A percentile compares a stretch with the other conserved stretches of the same genome.
These are phyloP conservation scores for Cebus imitator DNA, from an alignment of 2,113 vertebrate genomes.

Conservation along the genomic window DNA sequence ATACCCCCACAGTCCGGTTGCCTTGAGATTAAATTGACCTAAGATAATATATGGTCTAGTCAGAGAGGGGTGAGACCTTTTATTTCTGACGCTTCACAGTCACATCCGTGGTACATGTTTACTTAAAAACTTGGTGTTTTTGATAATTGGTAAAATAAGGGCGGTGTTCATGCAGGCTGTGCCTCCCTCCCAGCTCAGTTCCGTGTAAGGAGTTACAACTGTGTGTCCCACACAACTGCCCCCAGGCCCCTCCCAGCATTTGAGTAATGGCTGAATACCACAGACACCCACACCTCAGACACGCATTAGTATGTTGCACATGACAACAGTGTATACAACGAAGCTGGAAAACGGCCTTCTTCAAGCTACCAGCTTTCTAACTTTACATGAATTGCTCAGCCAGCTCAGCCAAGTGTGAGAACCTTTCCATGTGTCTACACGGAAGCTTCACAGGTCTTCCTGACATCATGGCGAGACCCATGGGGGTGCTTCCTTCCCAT, in stretches of 20 bases:
- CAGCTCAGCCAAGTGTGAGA: background rate
- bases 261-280: background rate
- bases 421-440: background rate
- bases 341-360: background rate
- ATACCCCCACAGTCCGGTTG: background rate
- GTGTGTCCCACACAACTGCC: background rate
- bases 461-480: background rate
- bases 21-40: background rate
- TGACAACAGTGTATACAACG: background rate
- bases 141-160: background rate
- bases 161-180: background rate
- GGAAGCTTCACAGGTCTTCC: background rate
- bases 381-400: background rate
- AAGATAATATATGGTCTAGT: background rate
- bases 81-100: background rate
- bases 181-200: background rate
- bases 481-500: background rate
- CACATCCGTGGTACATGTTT: background rate
- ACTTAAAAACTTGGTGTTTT: background rate
- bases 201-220: background rate
- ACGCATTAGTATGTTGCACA: background rate
- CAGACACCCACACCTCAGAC: background rate
- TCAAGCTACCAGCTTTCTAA: background rate
- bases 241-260: background rate
- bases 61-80: background rate